Base-by-base conservation (phyloP, 2,888 invertebrate genomes). In the Apocheima hispidaria region DNA sequence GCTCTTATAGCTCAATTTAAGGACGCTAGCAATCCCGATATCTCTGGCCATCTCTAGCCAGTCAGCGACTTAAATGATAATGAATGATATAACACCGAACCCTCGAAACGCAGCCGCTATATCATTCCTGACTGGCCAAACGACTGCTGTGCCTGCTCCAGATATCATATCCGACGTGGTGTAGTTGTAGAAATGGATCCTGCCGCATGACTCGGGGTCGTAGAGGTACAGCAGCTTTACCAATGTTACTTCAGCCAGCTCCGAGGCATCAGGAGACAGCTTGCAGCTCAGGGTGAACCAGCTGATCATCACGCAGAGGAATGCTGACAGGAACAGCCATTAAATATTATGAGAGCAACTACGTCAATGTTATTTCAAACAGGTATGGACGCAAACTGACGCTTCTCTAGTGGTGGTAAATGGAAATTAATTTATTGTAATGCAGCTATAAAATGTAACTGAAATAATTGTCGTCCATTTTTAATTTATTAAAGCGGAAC, bases 191-290 rank as follows among this genome's bases (percentile, higher is more conserved):
- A 88, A 87, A 53, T 80, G 77, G 2, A 86, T 63, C 9, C 79
- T 71, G 0, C 78, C 84, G 51, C 92, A 92, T 0, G 84, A 81
- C 5, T 71, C 76, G 16, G 92, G 92, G 56, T 92, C 92, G 66
- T 89, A 87, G 0, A 92, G 70, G 61, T 92, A 92, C 1, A 91
- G 65, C 4, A 91, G 69, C 65, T 92, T 92, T 28, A 86, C 74
- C 9, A 91, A 66, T 0, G 90, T 89, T 3, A 90, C 67, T 60
- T 92, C 91, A 6, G 83, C 81, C 0, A 89, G 77, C 53, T 92
- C 90, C 0, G 55, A 4, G 1, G 71, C 36, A 0, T 57, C 46
- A 0, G 91, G 92, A 0, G 66, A 48, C 2, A 88, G 71, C 12
- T 69, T 72, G 66, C 92, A 92, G 56, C 66, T 73, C 0, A 92